These are phyloP conservation scores for Gymnodraco acuticeps DNA, from an alignment of 2,797 vertebrate genomes.

Conservation along the genomic window DNA sequence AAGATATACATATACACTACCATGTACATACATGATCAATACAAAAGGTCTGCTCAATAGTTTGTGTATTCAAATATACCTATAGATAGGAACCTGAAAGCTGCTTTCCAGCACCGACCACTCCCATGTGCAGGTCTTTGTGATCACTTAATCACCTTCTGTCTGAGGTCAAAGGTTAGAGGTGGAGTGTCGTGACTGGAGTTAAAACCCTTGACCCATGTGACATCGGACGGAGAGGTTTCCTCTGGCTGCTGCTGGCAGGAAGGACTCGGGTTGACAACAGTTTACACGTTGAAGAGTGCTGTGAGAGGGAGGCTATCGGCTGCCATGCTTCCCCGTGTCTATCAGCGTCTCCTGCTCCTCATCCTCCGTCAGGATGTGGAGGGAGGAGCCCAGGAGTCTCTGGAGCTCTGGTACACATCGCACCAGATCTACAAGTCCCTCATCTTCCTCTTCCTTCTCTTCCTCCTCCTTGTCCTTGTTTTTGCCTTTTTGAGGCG, in stretches of 20 bases:
- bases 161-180: slow-evolving; percentile 75
- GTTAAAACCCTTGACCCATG: slow-evolving; percentile 53
- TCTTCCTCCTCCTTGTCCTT: slow-evolving; percentile 65
- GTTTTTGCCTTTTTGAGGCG: slow-evolving; percentile 64
- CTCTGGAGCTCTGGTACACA: slow-evolving; percentile 93
- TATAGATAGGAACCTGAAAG: slow-evolving; percentile 85
- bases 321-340: slow-evolving; percentile 66
- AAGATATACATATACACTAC: slow-evolving; percentile 86
- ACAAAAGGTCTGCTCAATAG: slow-evolving; percentile 76
- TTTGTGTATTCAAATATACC: slow-evolving; percentile 85
- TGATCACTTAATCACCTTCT: slow-evolving; percentile 64
- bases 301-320: slow-evolving; percentile 73
- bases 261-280: slow-evolving; percentile 30
- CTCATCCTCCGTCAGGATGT: slow-evolving; percentile 84
- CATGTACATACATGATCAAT: slow-evolving; percentile 78
- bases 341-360: slow-evolving; percentile 63
- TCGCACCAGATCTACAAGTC: slow-evolving; percentile 92
- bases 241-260: slow-evolving; percentile 77
- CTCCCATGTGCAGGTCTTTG: slow-evolving; percentile 69
- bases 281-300: slow-evolving; percentile 24
- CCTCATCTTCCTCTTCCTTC: slow-evolving; percentile 67
- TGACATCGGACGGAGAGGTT: slow-evolving; percentile 72
- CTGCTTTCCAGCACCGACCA: slow-evolving; percentile 76
- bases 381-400: slow-evolving; percentile 94
- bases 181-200: slow-evolving; percentile 62